These are phyloP conservation scores for Pristionchus arcanus DNA, from an alignment of 2,888 invertebrate species.

Conservation along the genomic window DNA sequence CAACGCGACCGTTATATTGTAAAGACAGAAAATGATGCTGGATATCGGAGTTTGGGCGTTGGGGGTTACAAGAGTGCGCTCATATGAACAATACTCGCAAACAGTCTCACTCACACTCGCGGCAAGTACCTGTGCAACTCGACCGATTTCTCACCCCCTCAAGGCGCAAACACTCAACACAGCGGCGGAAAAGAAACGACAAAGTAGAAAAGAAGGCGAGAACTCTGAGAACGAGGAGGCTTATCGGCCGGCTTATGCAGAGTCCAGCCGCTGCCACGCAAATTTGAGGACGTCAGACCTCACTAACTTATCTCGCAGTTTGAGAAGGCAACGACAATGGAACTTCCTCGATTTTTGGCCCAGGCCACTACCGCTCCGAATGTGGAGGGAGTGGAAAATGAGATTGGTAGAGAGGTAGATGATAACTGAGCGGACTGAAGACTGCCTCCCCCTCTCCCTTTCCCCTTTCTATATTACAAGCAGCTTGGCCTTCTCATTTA, in stretches of 20 bases:
- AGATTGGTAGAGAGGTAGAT: no score
- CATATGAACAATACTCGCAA: no score
- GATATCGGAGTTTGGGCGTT: no score
- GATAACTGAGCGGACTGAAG: not conserved
- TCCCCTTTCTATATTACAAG: conserved; percentile 1
- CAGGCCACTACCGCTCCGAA: no score
- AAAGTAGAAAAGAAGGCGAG: conserved; percentile 5
- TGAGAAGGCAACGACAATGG: not conserved
- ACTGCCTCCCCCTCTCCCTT: not conserved
- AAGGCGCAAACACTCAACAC: conserved; percentile 14
- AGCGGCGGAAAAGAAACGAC: not conserved
- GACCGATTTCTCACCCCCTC: no score
- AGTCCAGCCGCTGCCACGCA: not conserved
- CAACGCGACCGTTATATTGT: no score
- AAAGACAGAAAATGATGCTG: no score
- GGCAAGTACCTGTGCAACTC: not conserved
- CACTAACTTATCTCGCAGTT: conserved; percentile 16
- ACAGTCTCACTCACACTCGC: not conserved
- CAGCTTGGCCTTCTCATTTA: not conserved
- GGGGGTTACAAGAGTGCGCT: no score
- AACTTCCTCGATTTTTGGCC: no score
- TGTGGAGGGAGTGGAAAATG: no score
- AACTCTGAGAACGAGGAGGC: not conserved
- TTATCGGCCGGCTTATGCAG: conserved; percentile 1
- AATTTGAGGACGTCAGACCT: not conserved